phyloP scores from a whole-genome alignment of 2,888 invertebrate species.

The Diogma glabrata region DNA sequence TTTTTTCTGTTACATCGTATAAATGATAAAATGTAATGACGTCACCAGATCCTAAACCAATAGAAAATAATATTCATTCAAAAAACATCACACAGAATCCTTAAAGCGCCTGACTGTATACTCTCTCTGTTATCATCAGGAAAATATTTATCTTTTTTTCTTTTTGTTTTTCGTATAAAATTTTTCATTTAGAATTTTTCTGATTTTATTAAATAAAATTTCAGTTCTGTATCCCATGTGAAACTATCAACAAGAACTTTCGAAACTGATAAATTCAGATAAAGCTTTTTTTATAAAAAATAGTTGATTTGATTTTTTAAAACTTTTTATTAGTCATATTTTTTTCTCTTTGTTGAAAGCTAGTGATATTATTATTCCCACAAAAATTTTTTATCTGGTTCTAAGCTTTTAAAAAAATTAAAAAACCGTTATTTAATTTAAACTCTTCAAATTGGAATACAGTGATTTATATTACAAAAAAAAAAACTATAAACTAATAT shows the following conservation, averaged over 20 bases:
- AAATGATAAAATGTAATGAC: slow-evolving; percentile 7
- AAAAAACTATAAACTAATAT: no score
- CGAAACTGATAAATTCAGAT: not conserved
- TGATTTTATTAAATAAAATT: slow-evolving; percentile 1
- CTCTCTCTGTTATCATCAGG: not conserved
- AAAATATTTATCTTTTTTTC: not conserved
- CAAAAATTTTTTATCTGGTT: no score
- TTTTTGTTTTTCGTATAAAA: no score
- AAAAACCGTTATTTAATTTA: no score
- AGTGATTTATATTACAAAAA: no score
- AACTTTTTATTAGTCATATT: no score
- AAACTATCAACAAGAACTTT: slow-evolving; percentile 6
- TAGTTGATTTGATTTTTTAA: no score
- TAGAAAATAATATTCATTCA: slow-evolving; percentile 10
- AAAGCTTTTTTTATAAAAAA: slow-evolving; percentile 1
- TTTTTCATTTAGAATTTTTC: slow-evolving; percentile 3
- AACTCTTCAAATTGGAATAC: no score
- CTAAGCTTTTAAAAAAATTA: no score
- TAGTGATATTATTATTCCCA: no score
- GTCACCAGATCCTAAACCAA: slow-evolving; percentile 10
- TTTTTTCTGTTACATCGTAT: no score
- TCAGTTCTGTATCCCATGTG: slow-evolving; percentile 11
- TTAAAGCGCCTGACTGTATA: slow-evolving; percentile 9
- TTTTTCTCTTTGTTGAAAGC: no score
- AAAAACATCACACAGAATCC: slow-evolving; percentile 10